A percentile compares a stretch with the other conserved stretches of the same genome.
Evolutionary conservation across 2,113 vertebrate genomes (phyloP).

Genomic region (Chionodraco myersi): DNA sequence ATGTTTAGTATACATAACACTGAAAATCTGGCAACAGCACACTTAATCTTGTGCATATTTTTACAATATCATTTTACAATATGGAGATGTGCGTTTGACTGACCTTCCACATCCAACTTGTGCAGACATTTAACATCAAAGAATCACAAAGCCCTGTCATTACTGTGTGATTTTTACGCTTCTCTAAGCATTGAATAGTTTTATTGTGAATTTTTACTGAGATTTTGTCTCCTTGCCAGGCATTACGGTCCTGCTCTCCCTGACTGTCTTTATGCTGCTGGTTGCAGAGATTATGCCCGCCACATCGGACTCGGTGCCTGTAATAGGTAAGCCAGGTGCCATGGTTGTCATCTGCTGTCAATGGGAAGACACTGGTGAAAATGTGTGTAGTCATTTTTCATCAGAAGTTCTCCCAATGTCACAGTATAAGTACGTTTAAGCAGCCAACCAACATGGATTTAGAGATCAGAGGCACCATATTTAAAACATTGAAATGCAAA

Average conservation of each 20-base stretch:
- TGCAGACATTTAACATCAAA: constrained; percentile 5
- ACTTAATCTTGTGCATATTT: background rate
- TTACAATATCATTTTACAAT: background rate
- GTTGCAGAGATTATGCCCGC: constrained; percentile 97
- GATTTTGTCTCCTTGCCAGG: constrained; percentile 80
- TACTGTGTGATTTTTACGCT: background rate
- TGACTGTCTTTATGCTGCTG: constrained; percentile 96
- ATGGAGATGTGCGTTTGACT: constrained; percentile 1
- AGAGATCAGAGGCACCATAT: constrained; percentile 11
- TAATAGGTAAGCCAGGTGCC: constrained; percentile 89
- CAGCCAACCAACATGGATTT: background rate
- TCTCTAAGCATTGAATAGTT: background rate
- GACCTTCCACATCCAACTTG: background rate
- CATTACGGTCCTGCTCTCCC: constrained; percentile 94
- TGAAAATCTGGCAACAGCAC: background rate
- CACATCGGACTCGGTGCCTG: constrained; percentile 94
- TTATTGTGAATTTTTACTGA: constrained; percentile 27
- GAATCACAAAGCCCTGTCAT: background rate
- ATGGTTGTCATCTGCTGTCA: constrained; percentile 35
- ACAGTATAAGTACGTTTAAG: constrained; percentile 16
- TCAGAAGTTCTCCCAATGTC: background rate
- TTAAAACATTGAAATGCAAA: constrained; percentile 7
- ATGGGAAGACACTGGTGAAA: background rate
- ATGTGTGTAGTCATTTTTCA: constrained; percentile 25
- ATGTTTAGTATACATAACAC: background rate